Conservation (phyloP, 1,140 invertebrate genomes). For the Laupala kohalensis region DNA sequence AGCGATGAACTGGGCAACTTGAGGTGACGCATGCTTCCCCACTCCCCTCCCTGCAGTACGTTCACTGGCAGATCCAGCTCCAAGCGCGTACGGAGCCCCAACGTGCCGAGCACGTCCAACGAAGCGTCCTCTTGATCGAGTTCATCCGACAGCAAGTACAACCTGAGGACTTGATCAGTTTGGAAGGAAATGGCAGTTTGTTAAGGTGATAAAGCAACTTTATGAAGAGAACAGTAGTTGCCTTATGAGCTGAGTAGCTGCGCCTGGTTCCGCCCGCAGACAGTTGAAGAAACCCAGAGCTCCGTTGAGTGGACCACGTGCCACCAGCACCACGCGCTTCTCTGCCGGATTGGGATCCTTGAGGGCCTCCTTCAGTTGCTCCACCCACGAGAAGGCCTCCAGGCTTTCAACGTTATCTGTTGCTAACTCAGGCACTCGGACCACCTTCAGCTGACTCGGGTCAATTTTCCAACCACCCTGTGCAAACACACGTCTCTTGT, state of each 20-base stretch:
- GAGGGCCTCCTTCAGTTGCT: conserved; percentile 29
- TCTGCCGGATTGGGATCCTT: neutral
- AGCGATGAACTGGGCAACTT: conserved; percentile 31
- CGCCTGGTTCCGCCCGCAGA: conserved; percentile 46
- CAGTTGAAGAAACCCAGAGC: conserved; percentile 73
- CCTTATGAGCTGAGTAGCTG: neutral
- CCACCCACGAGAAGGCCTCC: conserved; percentile 30
- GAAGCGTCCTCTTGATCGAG: neutral
- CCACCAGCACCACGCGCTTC: conserved; percentile 28
- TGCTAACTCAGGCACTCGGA: neutral
- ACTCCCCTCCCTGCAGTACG: conserved; percentile 56
- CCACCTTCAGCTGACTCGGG: neutral
- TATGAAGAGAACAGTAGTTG: too few species aligned
- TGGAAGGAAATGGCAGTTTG: too few species aligned
- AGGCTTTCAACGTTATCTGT: neutral
- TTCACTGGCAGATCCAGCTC: conserved; percentile 69
- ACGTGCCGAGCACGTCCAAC: conserved; percentile 30
- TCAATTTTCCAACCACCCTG: neutral
- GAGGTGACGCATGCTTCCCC: conserved; percentile 68
- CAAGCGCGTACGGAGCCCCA: conserved; percentile 41
- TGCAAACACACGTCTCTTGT: too few species aligned
- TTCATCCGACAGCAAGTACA: neutral
- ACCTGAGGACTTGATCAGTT: too few species aligned
- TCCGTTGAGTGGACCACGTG: conserved; percentile 52
- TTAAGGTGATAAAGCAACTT: too few species aligned